Conservation (phyloP, 2,113 vertebrate genomes). For the Tympanuchus pallidicinctus region DNA sequence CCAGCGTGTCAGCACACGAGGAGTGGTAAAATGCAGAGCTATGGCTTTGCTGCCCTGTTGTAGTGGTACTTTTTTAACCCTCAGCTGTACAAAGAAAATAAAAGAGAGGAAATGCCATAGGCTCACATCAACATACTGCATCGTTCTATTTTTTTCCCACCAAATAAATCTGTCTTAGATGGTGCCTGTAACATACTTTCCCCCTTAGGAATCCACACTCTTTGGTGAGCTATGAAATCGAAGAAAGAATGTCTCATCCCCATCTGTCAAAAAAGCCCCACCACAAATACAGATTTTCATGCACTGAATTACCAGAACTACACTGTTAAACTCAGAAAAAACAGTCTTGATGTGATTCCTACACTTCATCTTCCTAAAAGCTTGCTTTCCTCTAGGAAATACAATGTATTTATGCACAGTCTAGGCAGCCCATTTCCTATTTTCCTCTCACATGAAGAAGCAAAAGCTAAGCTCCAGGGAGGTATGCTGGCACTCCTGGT, state of each 20-base stretch:
- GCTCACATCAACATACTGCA: not conserved
- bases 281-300: not conserved
- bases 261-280: not conserved
- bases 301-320: not conserved
- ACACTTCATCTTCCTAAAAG: not conserved
- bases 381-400: not conserved
- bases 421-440: not conserved
- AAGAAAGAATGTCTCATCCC: not conserved
- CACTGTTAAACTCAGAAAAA: not conserved
- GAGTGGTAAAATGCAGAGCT: not conserved
- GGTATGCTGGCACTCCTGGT: accelerated
- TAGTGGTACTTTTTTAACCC: not conserved
- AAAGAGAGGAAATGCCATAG: not conserved
- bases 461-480: not conserved
- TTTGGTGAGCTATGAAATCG: not conserved
- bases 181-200: not conserved
- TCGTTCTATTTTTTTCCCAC: not conserved
- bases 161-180: not conserved
- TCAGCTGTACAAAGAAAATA: not conserved
- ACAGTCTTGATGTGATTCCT: not conserved
- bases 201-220: not conserved
- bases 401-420: not conserved
- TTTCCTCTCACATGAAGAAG: not conserved
- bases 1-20: not conserved
- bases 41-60: not conserved